Conservation (phyloP, 2,888 invertebrate species). For the Meghimatium bilineatum region DNA sequence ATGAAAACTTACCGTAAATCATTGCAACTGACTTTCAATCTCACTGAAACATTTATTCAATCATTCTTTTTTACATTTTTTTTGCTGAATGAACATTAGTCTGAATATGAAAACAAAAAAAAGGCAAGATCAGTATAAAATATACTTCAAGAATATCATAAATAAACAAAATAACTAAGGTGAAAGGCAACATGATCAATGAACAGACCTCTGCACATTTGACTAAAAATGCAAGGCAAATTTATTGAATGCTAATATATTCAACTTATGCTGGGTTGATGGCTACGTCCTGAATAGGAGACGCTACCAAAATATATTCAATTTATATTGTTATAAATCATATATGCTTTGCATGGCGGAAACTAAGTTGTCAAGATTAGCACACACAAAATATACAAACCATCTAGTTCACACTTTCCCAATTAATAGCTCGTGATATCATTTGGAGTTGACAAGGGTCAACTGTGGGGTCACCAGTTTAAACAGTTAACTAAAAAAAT, state of each 20-base stretch:
- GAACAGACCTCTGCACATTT: neutral
- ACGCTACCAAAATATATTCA: too few species aligned
- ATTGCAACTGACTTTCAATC: too few species aligned
- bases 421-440: too few species aligned
- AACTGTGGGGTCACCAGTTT: too few species aligned
- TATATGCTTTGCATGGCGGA: neutral
- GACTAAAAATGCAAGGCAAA: conserved; percentile 7
- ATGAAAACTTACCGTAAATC: too few species aligned
- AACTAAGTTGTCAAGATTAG: neutral
- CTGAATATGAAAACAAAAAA: neutral
- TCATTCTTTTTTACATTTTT: too few species aligned
- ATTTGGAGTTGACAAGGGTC: too few species aligned
- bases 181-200: conserved; percentile 1
- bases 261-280: neutral
- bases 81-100: too few species aligned
- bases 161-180: neutral
- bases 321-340: too few species aligned
- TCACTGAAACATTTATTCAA: too few species aligned
- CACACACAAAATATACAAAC: neutral
- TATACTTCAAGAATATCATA: neutral
- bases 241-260: neutral
- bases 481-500: too few species aligned
- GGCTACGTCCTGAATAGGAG: too few species aligned
- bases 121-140: neutral
- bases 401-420: neutral